These are phyloP conservation scores for Hestina assimilis DNA, from an alignment of 1,140 invertebrate genomes.

Conservation along the genomic window DNA sequence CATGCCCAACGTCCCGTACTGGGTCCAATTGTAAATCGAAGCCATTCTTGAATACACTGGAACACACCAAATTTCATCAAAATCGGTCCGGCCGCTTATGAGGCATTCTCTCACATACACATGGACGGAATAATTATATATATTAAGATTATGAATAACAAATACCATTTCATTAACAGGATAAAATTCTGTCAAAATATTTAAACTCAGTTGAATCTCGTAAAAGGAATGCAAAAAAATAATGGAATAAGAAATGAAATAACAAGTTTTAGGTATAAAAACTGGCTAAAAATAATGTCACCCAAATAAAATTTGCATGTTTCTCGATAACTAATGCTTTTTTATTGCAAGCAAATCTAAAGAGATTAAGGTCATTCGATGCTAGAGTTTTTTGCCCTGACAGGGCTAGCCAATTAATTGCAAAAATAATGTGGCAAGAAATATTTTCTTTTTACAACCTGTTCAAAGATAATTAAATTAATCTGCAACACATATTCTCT, in stretches of 20 bases:
- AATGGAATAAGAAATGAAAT: neutral
- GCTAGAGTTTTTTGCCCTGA: neutral
- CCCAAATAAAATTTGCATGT: neutral
- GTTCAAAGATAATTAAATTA: constrained; percentile 17
- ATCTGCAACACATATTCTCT: constrained; percentile 22
- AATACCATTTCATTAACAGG: too few species aligned
- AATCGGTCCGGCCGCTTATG: too few species aligned
- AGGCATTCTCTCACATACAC: too few species aligned
- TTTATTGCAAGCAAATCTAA: constrained; percentile 6
- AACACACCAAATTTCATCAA: too few species aligned
- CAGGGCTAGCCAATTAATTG: constrained; percentile 4
- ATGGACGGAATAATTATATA: too few species aligned
- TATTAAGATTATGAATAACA: too few species aligned
- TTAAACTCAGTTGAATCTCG: neutral
- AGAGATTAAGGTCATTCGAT: neutral
- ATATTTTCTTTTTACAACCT: constrained; percentile 1
- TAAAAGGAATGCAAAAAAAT: neutral
- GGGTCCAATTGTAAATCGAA: too few species aligned
- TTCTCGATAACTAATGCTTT: neutral
- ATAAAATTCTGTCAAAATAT: neutral
- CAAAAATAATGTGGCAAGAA: constrained; percentile 5
- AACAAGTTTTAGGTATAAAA: neutral
- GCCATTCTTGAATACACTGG: too few species aligned
- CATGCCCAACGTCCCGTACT: too few species aligned
- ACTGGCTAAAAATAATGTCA: constrained; percentile 10